Evolutionary conservation across 2,888 invertebrate genomes (phyloP).

Genomic region (Tiliacea aurago): DNA sequence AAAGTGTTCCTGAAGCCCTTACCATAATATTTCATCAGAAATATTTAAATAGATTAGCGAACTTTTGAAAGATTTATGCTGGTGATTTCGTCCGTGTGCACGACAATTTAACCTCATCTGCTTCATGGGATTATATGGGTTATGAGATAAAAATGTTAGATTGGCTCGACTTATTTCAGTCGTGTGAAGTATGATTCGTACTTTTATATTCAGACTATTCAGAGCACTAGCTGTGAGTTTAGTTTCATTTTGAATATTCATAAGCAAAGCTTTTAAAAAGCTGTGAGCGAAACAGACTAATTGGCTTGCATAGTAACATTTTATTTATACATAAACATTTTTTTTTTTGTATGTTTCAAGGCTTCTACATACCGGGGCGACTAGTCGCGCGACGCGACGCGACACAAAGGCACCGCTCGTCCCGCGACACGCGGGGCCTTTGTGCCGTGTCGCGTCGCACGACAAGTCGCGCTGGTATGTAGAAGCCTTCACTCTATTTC

Average conservation of each 20-base stretch:
- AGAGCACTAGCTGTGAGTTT: not conserved
- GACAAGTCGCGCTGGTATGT: too few species aligned
- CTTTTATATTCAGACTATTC: not conserved
- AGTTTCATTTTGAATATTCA: not conserved
- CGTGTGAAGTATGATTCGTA: constrained; percentile 18
- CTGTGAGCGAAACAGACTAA: not conserved
- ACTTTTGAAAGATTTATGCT: constrained; percentile 43
- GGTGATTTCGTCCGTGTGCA: constrained; percentile 38
- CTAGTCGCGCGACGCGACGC: too few species aligned
- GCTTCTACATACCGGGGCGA: too few species aligned
- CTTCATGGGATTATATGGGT: constrained; percentile 17
- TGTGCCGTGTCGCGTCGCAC: too few species aligned
- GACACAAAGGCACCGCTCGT: too few species aligned
- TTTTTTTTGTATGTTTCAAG: too few species aligned
- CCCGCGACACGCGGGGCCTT: too few species aligned
- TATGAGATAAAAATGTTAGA: constrained; percentile 13
- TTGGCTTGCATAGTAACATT: not conserved
- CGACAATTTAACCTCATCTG: constrained; percentile 9
- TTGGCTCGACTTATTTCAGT: constrained; percentile 3
- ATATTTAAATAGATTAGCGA: constrained; percentile 41
- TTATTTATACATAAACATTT: too few species aligned
- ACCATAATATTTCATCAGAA: constrained; percentile 31
- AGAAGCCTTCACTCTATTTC: too few species aligned
- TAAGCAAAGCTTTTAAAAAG: not conserved
- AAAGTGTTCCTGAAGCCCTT: constrained; percentile 29